phyloP scores from a whole-genome alignment of 2,797 vertebrate species.

The Coreius guichenoti region DNA sequence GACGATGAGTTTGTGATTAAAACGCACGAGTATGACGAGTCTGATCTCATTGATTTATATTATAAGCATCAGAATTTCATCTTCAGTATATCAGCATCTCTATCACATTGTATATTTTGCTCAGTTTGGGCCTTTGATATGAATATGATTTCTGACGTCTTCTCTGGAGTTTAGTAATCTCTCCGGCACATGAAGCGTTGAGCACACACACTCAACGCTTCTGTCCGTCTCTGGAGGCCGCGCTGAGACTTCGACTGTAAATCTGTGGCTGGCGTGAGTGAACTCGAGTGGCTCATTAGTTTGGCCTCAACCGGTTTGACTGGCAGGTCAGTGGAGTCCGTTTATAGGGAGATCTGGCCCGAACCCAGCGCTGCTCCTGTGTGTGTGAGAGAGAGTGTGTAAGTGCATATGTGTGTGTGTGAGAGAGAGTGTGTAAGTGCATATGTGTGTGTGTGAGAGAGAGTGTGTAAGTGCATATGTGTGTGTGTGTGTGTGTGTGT shows the following conservation, averaged over 20 bases:
- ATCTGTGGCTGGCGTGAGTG: not conserved
- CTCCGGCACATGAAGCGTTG: not conserved
- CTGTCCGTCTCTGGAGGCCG: not conserved
- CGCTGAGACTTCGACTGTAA: not conserved
- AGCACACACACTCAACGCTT: not conserved
- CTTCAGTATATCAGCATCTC: not conserved
- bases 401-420: conserved; percentile 70
- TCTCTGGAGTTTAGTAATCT: not conserved
- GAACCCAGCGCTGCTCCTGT: not conserved
- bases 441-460: too few species aligned
- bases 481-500: not conserved
- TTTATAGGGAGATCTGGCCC: not conserved
- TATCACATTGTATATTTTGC: not conserved
- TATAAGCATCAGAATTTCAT: not conserved
- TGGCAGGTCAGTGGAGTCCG: not conserved
- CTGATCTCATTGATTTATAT: not conserved
- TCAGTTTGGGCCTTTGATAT: too few species aligned
- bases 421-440: too few species aligned
- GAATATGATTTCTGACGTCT: not conserved
- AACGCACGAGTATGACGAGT: not conserved
- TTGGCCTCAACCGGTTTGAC: conserved; percentile 1
- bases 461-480: too few species aligned
- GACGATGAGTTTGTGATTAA: not conserved
- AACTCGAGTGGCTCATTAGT: not conserved
- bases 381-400: conserved; percentile 37